Percentiles rank a stretch among this genome's conserved stretches.
Conservation (phyloP, 2,797 vertebrate genomes). For the Sciurus vulgaris region DNA sequence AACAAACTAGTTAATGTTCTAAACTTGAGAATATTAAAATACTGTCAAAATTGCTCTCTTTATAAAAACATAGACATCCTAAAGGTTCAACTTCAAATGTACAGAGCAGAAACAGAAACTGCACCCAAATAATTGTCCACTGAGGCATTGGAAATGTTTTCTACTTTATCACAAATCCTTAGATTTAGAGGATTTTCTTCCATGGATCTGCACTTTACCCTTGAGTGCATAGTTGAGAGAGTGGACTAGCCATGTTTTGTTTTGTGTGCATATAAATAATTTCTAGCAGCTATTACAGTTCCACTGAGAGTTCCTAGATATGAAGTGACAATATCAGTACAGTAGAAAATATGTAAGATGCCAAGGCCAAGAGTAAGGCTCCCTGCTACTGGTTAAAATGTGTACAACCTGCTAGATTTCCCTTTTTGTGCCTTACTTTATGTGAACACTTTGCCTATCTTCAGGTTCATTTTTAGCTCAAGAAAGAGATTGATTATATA, state of each 20-base stretch:
- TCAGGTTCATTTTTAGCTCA: background rate
- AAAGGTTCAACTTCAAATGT: background rate
- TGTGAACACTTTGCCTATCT: background rate
- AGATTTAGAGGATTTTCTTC: slow-evolving; percentile 19
- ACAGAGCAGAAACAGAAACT: background rate
- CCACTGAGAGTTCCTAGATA: background rate
- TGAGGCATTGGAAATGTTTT: background rate
- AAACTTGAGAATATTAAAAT: background rate
- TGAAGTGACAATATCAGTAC: background rate
- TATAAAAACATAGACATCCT: background rate
- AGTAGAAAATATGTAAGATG: background rate
- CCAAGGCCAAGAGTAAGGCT: background rate
- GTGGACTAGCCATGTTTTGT: background rate
- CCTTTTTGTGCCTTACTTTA: background rate
- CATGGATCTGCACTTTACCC: background rate
- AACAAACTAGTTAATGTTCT: background rate
- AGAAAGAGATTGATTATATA: background rate
- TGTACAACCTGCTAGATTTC: background rate
- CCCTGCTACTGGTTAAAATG: background rate
- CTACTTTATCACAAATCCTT: background rate
- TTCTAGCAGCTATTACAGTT: background rate
- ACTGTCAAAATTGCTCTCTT: background rate
- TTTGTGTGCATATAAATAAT: background rate
- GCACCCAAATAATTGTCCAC: background rate
- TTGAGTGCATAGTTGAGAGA: background rate